phyloP scores from a whole-genome alignment of 2,888 invertebrate genomes.

The Mimas tiliae region DNA sequence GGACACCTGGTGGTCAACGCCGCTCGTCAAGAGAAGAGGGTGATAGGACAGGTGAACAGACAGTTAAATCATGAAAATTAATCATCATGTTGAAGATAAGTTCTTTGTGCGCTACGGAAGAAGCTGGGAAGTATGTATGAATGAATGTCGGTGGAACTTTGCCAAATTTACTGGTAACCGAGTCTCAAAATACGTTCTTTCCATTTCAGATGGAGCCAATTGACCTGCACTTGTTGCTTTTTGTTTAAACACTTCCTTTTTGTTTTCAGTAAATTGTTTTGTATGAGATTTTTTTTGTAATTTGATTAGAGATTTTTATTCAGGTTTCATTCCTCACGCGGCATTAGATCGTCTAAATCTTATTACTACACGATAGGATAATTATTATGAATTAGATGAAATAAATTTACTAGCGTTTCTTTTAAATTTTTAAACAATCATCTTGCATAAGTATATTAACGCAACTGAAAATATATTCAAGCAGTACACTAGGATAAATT shows the following conservation, averaged over 20 bases:
- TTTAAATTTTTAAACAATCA: no score
- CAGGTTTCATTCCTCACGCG: not conserved
- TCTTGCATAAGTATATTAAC: no score
- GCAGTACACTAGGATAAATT: no score
- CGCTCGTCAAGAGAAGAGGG: slow-evolving; percentile 80
- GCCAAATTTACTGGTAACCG: slow-evolving; percentile 42
- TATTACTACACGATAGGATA: no score
- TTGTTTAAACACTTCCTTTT: not conserved
- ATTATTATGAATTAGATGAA: no score
- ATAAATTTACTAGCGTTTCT: no score
- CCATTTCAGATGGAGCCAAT: slow-evolving; percentile 24
- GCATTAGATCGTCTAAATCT: not conserved
- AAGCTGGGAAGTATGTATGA: slow-evolving; percentile 37
- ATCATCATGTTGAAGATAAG: not conserved
- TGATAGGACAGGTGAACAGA: slow-evolving; percentile 62
- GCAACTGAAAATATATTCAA: no score
- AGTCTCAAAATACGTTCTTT: slow-evolving; percentile 30
- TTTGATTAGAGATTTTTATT: not conserved
- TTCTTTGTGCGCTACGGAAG: slow-evolving; percentile 35
- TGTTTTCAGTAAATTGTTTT: not conserved
- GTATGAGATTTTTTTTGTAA: not conserved
- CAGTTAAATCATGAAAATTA: slow-evolving; percentile 19
- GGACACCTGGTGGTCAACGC: slow-evolving; percentile 85
- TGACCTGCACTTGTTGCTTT: slow-evolving; percentile 16
- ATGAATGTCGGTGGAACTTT: slow-evolving; percentile 45